Evolutionary conservation across 2,797 vertebrate species (phyloP).

Genomic region (Notoglanidium macrostoma): DNA sequence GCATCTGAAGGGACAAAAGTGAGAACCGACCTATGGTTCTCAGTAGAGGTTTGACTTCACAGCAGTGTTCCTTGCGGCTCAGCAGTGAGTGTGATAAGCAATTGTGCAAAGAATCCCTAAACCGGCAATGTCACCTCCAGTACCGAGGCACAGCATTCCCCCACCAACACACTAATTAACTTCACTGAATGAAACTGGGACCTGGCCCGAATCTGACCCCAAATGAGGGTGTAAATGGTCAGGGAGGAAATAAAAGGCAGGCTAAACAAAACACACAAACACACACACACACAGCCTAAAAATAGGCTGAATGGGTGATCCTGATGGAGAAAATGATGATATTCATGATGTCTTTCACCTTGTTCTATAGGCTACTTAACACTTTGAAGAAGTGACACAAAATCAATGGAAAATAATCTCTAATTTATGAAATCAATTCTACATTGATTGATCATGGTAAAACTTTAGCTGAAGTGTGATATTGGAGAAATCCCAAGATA

Average conservation of each 20-base stretch:
- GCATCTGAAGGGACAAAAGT: slow-evolving; percentile 41
- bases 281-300: slow-evolving; percentile 50
- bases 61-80: slow-evolving; percentile 49
- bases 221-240: slow-evolving; percentile 73
- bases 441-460: neutral
- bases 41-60: slow-evolving; percentile 53
- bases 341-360: no score
- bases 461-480: neutral
- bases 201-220: slow-evolving; percentile 76
- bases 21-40: slow-evolving; percentile 32
- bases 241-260: slow-evolving; percentile 72
- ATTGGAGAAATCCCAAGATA: neutral
- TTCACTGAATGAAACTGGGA: slow-evolving; percentile 54
- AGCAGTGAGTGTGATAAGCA: slow-evolving; percentile 52
- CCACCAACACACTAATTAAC: slow-evolving; percentile 60
- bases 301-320: slow-evolving; percentile 46
- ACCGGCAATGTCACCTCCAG: slow-evolving; percentile 56
- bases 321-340: slow-evolving; percentile 7
- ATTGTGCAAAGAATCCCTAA: slow-evolving; percentile 51
- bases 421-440: neutral
- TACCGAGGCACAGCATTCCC: slow-evolving; percentile 56
- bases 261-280: slow-evolving; percentile 69
- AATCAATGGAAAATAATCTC: neutral
- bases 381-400: neutral
- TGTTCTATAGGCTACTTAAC: neutral